Evolutionary conservation across 2,888 invertebrate genomes (phyloP).

Genomic region (Diarsia mendica): DNA sequence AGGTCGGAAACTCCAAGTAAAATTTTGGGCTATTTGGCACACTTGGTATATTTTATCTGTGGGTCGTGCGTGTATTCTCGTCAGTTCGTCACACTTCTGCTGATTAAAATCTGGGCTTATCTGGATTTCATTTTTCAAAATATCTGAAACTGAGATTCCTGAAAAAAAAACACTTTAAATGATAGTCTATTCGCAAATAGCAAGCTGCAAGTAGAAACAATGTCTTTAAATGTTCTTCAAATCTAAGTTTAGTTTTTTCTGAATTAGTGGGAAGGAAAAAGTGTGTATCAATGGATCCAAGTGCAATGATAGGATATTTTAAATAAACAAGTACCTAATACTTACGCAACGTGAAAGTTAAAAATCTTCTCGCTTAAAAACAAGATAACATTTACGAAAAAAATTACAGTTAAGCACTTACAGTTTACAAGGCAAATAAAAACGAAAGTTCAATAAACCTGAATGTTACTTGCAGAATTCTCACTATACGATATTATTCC

Average conservation of each 20-base stretch:
- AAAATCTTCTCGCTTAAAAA: not conserved
- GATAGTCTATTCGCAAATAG: not conserved
- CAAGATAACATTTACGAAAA: not conserved
- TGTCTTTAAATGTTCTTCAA: not conserved
- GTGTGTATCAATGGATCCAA: not conserved
- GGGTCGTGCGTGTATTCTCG: not conserved
- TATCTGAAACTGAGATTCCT: not conserved
- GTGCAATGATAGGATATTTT: not conserved
- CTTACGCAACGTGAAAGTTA: not conserved
- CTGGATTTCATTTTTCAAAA: not conserved
- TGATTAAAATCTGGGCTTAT: not conserved
- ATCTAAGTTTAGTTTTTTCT: conserved; percentile 1
- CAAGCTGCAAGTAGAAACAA: not conserved
- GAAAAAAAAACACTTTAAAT: too few relatives aligned
- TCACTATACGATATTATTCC: not conserved
- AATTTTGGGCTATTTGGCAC: not conserved
- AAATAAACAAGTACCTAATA: not conserved
- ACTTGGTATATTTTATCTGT: not conserved
- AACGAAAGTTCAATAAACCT: conserved; percentile 7
- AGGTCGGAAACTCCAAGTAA: not conserved
- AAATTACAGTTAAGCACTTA: not conserved
- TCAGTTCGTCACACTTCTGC: not conserved
- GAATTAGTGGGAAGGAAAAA: not conserved
- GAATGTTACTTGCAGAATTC: not conserved
- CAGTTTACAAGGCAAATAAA: not conserved